Evolutionary conservation across 2,113 vertebrate species (phyloP).

Genomic region (Gymnorhina tibicen): DNA sequence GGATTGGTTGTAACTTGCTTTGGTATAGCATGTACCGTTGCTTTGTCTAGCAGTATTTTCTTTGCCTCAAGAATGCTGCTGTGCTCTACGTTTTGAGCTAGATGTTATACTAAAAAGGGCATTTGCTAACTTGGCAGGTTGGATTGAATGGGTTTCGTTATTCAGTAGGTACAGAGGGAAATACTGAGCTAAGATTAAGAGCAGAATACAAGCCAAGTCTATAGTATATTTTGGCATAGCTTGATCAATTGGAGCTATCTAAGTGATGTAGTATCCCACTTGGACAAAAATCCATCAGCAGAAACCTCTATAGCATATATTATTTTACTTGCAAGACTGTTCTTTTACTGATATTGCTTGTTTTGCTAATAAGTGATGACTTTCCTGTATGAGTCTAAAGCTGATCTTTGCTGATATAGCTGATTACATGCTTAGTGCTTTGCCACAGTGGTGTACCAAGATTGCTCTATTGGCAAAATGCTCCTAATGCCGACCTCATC

Average conservation of each 20-base stretch:
- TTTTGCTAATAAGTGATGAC: not conserved
- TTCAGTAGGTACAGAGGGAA: not conserved
- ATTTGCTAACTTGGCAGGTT: not conserved
- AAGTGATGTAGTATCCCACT: not conserved
- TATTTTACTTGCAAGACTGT: not conserved
- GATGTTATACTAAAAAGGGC: not conserved
- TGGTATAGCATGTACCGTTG: not conserved
- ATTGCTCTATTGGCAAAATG: conserved; percentile 8
- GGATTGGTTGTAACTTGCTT: not conserved
- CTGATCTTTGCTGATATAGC: not conserved
- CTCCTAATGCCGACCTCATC: not conserved
- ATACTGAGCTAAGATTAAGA: not conserved
- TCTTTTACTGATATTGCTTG: not conserved
- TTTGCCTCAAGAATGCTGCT: not conserved
- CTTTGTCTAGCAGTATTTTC: not conserved
- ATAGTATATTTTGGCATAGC: not conserved
- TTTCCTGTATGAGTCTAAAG: not conserved
- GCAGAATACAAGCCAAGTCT: not conserved
- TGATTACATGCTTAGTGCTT: conserved; percentile 1
- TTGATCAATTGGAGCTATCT: not conserved
- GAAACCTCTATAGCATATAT: not conserved
- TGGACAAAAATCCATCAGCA: not conserved
- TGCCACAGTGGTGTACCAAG: not conserved
- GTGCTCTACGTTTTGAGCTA: not conserved
- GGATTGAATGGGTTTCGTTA: not conserved